Conservation (phyloP, 2,888 invertebrate genomes). For the Ophioninae sp. region DNA sequence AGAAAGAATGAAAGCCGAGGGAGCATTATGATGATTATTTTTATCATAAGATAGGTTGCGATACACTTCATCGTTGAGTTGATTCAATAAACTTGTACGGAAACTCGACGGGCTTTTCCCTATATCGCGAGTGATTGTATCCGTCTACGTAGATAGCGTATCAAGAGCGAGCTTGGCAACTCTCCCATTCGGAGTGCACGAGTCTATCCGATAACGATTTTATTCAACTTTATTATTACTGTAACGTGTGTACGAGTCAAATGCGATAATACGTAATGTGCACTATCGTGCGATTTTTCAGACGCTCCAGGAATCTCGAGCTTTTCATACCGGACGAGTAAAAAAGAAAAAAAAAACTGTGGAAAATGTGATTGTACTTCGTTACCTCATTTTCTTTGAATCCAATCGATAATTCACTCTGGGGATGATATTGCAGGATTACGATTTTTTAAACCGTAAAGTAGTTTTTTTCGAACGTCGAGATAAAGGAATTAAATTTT, state of each 20-base stretch:
- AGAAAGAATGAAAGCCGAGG: slow-evolving; percentile 7
- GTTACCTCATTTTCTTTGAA: neutral
- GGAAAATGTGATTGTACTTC: neutral
- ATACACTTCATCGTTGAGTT: slow-evolving; percentile 51
- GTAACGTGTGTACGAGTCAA: slow-evolving; percentile 3
- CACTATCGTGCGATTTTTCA: slow-evolving; percentile 28
- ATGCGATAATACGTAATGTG: slow-evolving; percentile 25
- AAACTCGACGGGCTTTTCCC: slow-evolving; percentile 31
- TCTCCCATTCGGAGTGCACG: slow-evolving; percentile 49
- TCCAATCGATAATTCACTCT: neutral
- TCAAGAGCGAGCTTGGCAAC: slow-evolving; percentile 54
- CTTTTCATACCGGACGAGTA: neutral
- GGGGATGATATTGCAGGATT: neutral
- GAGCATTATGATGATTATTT: slow-evolving; percentile 32
- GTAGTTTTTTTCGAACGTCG: too few relatives aligned
- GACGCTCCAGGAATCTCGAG: neutral
- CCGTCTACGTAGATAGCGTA: slow-evolving; percentile 46
- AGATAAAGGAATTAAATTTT: too few relatives aligned
- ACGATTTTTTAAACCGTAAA: neutral
- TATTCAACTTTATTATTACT: slow-evolving; percentile 24
- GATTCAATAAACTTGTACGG: slow-evolving; percentile 49
- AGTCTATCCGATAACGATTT: slow-evolving; percentile 49
- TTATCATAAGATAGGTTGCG: slow-evolving; percentile 32
- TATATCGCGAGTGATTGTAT: slow-evolving; percentile 37
- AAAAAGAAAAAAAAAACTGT: neutral